These are phyloP conservation scores for Darevskia mixta DNA, from an alignment of 2,797 vertebrate genomes.

Conservation along the genomic window DNA sequence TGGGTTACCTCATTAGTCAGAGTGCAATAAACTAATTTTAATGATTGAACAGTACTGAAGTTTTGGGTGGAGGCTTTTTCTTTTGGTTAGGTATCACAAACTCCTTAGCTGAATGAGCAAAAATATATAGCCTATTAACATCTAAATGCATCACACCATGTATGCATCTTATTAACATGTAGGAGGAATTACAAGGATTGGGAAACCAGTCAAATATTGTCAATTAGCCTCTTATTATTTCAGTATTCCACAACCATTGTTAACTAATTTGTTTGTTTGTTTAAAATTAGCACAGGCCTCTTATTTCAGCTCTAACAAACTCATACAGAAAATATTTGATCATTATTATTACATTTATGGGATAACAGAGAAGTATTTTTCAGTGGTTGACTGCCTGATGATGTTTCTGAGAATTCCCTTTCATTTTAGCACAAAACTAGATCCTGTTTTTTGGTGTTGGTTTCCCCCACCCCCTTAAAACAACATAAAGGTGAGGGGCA, in stretches of 20 bases:
- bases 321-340: background rate
- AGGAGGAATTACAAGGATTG: background rate
- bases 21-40: constrained; percentile 65
- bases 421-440: background rate
- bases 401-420: background rate
- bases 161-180: constrained; percentile 62
- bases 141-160: constrained; percentile 44
- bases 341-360: background rate
- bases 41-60: constrained; percentile 33
- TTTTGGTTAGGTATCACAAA: constrained; percentile 42
- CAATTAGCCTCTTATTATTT: background rate
- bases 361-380: background rate
- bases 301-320: background rate
- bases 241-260: background rate
- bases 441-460: too few relatives aligned
- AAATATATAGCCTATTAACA: constrained; percentile 33
- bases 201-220: constrained; percentile 4
- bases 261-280: background rate
- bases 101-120: constrained; percentile 25
- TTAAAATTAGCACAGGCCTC: background rate
- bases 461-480: too few relatives aligned
- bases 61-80: constrained; percentile 21
- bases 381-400: background rate
- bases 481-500: background rate
- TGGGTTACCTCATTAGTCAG: constrained; percentile 62